A percentile compares a stretch with the other conserved stretches of the same genome.
These are phyloP conservation scores for Drosophila lacicola DNA, from an alignment of 2,888 invertebrate species.

Conservation along the genomic window DNA sequence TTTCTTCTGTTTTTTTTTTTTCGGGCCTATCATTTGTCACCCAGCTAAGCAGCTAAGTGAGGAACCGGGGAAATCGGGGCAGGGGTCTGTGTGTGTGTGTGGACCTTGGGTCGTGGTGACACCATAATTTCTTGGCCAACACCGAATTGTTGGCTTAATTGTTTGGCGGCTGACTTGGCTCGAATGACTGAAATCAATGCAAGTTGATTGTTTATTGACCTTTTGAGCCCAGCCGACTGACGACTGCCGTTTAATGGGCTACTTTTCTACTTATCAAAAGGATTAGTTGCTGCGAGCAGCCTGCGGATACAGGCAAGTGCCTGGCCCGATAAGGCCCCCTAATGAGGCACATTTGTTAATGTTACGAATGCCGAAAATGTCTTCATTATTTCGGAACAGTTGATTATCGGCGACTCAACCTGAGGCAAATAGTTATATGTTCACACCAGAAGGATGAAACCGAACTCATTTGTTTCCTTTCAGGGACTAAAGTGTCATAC, in stretches of 20 bases:
- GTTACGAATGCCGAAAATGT: conserved; percentile 26
- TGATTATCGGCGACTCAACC: conserved; percentile 56
- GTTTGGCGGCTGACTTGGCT: conserved; percentile 56
- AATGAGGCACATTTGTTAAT: conserved; percentile 65
- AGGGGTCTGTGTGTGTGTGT: conserved; percentile 18
- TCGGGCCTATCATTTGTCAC: conserved; percentile 71
- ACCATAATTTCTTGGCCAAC: conserved; percentile 77
- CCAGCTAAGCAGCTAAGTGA: conserved; percentile 59
- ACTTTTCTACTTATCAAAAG: conserved; percentile 62
- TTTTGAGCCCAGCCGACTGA: conserved; percentile 69
- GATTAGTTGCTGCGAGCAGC: conserved; percentile 35
- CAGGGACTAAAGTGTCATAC: background rate
- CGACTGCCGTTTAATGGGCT: conserved; percentile 73
- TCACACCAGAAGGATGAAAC: conserved; percentile 36
- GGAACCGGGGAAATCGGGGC: background rate
- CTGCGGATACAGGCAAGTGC: conserved; percentile 22
- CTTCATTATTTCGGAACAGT: conserved; percentile 37
- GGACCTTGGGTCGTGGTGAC: conserved; percentile 69
- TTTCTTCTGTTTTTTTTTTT: conserved; percentile 5
- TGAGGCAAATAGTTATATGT: conserved; percentile 32
- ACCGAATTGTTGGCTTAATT: conserved; percentile 75
- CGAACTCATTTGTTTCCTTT: background rate
- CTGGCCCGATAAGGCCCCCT: conserved; percentile 56
- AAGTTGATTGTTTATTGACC: conserved; percentile 71
- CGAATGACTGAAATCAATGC: conserved; percentile 68